A percentile compares a stretch with the other conserved stretches of the same genome.
Evolutionary conservation across 1,140 invertebrate genomes (phyloP).

Genomic region (Camponotus floridanus): DNA sequence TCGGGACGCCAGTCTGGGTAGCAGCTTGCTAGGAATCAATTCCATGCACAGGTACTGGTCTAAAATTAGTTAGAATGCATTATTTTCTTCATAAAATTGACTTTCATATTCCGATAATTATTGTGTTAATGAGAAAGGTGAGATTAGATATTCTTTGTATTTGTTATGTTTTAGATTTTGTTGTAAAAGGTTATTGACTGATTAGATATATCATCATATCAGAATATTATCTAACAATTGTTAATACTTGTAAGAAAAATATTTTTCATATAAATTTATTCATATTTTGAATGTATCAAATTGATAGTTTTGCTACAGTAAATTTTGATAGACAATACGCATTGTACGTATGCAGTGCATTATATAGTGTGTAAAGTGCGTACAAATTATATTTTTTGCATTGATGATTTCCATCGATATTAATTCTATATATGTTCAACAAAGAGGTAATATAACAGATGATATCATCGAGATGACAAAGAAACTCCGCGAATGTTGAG

Average conservation of each 20-base stretch:
- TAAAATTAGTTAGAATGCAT: conserved; percentile 29
- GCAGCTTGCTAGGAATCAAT: conserved; percentile 49
- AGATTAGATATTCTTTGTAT: not conserved
- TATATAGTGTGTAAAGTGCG: not conserved
- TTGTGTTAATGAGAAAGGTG: conserved; percentile 7
- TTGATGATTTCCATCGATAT: not conserved
- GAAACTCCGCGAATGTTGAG: conserved; percentile 25
- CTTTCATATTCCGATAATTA: not conserved
- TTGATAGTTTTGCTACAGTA: not conserved
- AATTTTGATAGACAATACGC: not conserved
- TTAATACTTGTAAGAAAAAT: not conserved
- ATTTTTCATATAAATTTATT: conserved; percentile 21
- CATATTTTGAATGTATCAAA: not conserved
- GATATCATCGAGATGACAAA: conserved; percentile 54
- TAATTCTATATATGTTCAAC: not conserved
- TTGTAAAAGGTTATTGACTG: not conserved
- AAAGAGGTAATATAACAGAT: conserved; percentile 43
- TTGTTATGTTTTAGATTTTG: not conserved
- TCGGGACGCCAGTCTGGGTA: conserved; percentile 41
- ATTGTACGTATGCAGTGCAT: too few species aligned
- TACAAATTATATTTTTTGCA: not conserved
- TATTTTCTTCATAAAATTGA: not conserved
- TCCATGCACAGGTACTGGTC: conserved; percentile 39
- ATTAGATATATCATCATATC: not conserved
- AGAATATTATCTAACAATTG: conserved; percentile 1